These are phyloP conservation scores for Tenthredo amoena DNA, from an alignment of 2,888 invertebrate species.

Conservation along the genomic window DNA sequence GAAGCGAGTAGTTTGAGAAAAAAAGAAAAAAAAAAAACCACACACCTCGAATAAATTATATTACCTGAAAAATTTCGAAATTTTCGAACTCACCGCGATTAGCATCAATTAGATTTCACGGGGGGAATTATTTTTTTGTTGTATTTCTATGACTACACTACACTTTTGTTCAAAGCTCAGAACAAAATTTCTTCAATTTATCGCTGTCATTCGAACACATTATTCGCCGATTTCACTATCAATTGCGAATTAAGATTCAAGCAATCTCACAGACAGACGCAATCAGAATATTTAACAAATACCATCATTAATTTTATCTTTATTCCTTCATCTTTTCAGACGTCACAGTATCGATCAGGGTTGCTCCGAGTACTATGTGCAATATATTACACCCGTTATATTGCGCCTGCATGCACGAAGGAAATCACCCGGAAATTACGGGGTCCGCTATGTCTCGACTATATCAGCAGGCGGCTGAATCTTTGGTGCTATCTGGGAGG, in stretches of 20 bases:
- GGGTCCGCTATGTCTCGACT: conserved; percentile 83
- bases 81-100: not conserved
- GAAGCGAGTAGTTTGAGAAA: conserved; percentile 5
- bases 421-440: conserved; percentile 80
- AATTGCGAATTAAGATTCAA: not conserved
- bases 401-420: conserved; percentile 86
- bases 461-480: conserved; percentile 85
- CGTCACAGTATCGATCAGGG: conserved; percentile 85
- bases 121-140: not conserved
- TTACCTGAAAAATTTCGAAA: conserved; percentile 14
- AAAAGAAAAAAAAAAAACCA: not conserved
- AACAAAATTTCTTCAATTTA: not conserved
- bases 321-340: conserved; percentile 77
- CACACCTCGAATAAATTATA: conserved; percentile 11
- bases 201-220: not conserved
- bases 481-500: conserved; percentile 80
- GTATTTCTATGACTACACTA: not conserved
- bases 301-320: not conserved
- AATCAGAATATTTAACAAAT: not conserved
- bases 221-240: not conserved
- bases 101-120: not conserved
- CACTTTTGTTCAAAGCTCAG: not conserved
- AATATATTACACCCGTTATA: conserved; percentile 86
- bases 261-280: not conserved
- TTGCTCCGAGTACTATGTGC: conserved; percentile 83